Conservation (phyloP, 2,888 invertebrate species). For the Agrochola lychnidis region DNA sequence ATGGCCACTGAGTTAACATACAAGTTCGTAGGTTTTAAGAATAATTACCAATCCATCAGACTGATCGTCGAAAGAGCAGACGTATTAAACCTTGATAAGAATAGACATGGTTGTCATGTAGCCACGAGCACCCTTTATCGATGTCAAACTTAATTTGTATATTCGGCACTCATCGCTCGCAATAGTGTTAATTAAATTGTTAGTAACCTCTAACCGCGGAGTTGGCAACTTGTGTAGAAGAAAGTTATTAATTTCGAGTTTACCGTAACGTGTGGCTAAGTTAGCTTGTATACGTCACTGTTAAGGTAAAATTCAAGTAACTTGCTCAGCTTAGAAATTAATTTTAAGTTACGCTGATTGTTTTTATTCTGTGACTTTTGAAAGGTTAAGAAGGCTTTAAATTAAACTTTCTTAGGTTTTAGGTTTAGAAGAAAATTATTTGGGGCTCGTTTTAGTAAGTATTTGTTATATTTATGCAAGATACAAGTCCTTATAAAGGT, state of each 20-base stretch:
- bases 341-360: conserved; percentile 4
- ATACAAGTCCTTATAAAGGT: too few species aligned
- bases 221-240: conserved; percentile 20
- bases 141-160: conserved; percentile 10
- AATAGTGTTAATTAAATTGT: conserved; percentile 43
- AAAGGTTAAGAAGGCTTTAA: background rate
- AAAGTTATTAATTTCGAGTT: conserved; percentile 43
- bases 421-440: background rate
- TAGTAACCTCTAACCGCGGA: conserved; percentile 4
- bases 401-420: background rate
- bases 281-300: conserved; percentile 14
- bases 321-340: background rate
- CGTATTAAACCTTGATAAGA: background rate
- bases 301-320: conserved; percentile 8
- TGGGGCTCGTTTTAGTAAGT: background rate
- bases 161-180: background rate
- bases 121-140: background rate
- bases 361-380: background rate
- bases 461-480: background rate
- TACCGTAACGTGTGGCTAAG: conserved; percentile 19
- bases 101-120: background rate
- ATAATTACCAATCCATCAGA: background rate
- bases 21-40: background rate
- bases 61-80: background rate
- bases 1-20: background rate